Base-by-base conservation (phyloP, 2,797 vertebrate genomes). In the Carapus acus region DNA sequence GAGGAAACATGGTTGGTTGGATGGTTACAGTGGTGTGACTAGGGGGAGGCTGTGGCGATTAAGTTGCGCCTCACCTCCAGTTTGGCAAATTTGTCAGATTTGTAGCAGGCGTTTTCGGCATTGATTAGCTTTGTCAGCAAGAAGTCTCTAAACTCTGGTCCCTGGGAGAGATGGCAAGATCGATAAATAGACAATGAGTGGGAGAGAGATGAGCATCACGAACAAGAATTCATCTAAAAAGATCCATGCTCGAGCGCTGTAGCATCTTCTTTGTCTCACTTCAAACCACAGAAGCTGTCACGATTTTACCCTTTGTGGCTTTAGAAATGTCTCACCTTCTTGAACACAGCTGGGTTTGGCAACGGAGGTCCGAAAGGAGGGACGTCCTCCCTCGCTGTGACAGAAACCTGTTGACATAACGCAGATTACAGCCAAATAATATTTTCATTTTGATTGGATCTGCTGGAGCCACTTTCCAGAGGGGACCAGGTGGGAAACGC, bases 101-200 rank as follows among this genome's bases (percentile, higher is more conserved):
- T 99, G 90, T 93, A 98, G 86, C 95, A 98, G 58, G 95, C 93
- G 0, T 94, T 93, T 84, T 99, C 96, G 0, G 92, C 96, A 0
- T 99, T 99, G 82, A 96, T 97, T 80, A 99, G 88, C 79, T 99
- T 99, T 43, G 95, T 94, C 69, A 99, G 90, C 71, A 97, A 86
- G 82, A 95, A 97, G 76, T 98, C 94, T 39, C 94, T 86, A 78
- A 97, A 96, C 80, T 98, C 95, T 0, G 90, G 89, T 55, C 93
- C 87, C 96, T 97, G 6, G 69, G 36, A 31, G 18, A 31, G 9
- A 19, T 49, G 41, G 17, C 19, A 50, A 38, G 43, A 31, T 13
- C 18, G 36, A 34, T 2, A 20, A 22, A 6, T 22, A 15, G n/a
- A 34, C 20, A 14, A 21, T 8, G 57, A 18, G 42, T 5, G 24